A percentile compares a stretch with the other conserved stretches of the same genome.
These are phyloP conservation scores for Euspilapteryx auroguttella DNA, from an alignment of 2,888 invertebrate species.

Conservation along the genomic window DNA sequence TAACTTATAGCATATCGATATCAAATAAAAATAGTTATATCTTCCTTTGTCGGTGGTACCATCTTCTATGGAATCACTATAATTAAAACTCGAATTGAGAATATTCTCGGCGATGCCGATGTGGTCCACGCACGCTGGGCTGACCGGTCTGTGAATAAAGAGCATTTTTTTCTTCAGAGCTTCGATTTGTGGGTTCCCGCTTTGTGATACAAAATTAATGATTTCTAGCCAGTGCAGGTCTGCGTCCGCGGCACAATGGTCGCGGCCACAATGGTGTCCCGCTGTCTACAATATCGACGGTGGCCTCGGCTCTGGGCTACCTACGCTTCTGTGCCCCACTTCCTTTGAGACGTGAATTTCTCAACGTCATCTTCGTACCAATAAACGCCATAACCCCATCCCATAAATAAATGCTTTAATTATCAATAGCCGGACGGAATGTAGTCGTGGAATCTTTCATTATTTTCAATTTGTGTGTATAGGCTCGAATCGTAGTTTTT, in stretches of 20 bases:
- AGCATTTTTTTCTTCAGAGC: conserved; percentile 33
- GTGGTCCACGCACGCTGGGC: background rate
- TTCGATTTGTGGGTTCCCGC: conserved; percentile 58
- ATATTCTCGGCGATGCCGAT: conserved; percentile 14
- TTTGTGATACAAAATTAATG: conserved; percentile 60
- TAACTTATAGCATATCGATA: too few relatives aligned
- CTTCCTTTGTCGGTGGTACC: conserved; percentile 12
- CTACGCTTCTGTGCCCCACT: conserved; percentile 37
- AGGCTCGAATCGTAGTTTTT: too few relatives aligned
- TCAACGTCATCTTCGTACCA: too few relatives aligned
- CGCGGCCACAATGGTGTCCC: conserved; percentile 52
- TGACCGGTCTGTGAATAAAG: background rate
- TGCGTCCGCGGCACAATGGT: conserved; percentile 39
- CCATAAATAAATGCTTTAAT: conserved; percentile 30
- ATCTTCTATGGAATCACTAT: conserved; percentile 17
- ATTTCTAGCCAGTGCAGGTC: conserved; percentile 53
- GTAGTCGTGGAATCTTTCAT: conserved; percentile 11
- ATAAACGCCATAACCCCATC: conserved; percentile 28
- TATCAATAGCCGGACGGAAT: conserved; percentile 16
- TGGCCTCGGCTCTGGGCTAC: conserved; percentile 25
- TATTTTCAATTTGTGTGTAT: conserved; percentile 16
- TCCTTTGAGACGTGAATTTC: too few relatives aligned
- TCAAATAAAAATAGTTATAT: too few relatives aligned
- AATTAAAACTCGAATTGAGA: conserved; percentile 42
- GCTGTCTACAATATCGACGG: conserved; percentile 56